These are phyloP conservation scores for Hystrix cristata DNA, from an alignment of 2,113 vertebrate species.

Conservation along the genomic window DNA sequence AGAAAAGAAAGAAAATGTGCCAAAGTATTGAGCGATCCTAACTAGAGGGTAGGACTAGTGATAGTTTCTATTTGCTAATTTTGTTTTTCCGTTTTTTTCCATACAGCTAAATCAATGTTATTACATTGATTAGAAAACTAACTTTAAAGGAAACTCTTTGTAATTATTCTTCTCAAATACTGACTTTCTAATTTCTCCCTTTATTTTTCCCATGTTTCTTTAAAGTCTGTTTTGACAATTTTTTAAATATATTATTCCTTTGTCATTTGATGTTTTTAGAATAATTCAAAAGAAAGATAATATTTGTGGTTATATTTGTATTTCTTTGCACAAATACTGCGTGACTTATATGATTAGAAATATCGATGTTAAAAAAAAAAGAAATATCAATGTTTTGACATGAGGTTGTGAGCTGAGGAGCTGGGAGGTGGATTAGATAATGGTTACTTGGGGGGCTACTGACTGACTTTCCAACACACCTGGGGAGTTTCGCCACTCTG, in stretches of 20 bases:
- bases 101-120: background rate
- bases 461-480: background rate
- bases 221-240: too few species aligned
- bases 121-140: background rate
- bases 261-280: background rate
- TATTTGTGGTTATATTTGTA: background rate
- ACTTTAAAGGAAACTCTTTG: background rate
- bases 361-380: background rate
- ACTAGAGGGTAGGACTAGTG: too few species aligned
- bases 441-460: background rate
- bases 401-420: background rate
- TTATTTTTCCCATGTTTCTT: too few species aligned
- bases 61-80: background rate
- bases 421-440: background rate
- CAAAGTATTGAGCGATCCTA: too few species aligned
- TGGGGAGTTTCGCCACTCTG: background rate
- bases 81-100: background rate
- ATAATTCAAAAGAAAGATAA: background rate
- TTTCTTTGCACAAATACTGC: background rate
- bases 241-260: too few species aligned
- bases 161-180: background rate
- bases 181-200: background rate
- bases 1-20: too few species aligned
- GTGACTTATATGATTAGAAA: background rate
- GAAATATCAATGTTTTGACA: background rate